Percentiles rank a stretch among this genome's conserved stretches.
These are phyloP conservation scores for Tympanoctomys barrerae DNA, from an alignment of 2,797 vertebrate genomes.

Conservation along the genomic window DNA sequence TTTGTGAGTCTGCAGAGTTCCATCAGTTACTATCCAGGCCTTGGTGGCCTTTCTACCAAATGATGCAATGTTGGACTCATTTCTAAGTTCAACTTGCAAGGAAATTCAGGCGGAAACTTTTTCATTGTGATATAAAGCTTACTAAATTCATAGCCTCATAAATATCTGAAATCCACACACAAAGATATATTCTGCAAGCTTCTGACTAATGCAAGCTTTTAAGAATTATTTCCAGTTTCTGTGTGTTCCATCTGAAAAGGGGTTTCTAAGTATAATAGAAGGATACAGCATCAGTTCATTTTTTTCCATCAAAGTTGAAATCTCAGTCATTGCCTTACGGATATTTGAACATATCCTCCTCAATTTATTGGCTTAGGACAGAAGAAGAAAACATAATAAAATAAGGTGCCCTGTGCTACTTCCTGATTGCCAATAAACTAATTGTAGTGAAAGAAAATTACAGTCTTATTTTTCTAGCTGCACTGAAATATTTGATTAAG, in stretches of 20 bases:
- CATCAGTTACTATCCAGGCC: too few relatives aligned
- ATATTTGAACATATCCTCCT: slow-evolving; percentile 11
- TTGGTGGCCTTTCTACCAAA: neutral
- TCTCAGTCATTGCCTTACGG: slow-evolving; percentile 10
- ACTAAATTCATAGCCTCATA: neutral
- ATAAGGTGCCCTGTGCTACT: slow-evolving; percentile 37
- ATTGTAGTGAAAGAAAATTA: slow-evolving; percentile 52
- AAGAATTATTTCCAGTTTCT: neutral
- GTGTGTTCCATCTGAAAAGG: neutral
- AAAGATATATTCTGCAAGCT: neutral
- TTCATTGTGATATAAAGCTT: neutral
- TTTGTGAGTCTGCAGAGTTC: neutral
- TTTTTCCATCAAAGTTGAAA: neutral
- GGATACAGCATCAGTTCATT: neutral
- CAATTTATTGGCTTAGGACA: slow-evolving; percentile 54
- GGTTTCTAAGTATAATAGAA: neutral
- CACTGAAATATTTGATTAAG: slow-evolving; percentile 61
- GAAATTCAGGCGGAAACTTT: neutral
- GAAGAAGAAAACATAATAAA: slow-evolving; percentile 58
- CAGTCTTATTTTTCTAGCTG: slow-evolving; percentile 33
- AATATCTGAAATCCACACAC: neutral
- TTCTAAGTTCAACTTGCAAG: neutral
- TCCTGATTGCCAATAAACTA: slow-evolving; percentile 71
- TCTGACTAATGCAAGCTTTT: neutral
- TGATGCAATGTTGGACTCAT: neutral